These are phyloP conservation scores for Epiblema foenella DNA, from an alignment of 2,888 invertebrate species.

Conservation along the genomic window DNA sequence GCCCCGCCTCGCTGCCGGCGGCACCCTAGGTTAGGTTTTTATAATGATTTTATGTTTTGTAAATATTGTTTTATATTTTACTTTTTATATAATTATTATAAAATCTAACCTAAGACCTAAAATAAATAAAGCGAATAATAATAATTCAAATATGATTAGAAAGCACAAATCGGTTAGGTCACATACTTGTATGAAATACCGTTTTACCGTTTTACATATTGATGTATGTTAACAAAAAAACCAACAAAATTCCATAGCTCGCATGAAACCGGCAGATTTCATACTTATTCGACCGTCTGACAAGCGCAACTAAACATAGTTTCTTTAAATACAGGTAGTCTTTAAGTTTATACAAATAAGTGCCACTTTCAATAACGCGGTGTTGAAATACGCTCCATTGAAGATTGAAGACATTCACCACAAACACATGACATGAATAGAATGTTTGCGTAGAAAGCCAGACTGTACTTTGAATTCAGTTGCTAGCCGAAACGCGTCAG, in stretches of 20 bases:
- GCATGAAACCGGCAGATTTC: not conserved
- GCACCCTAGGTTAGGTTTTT: too few species aligned
- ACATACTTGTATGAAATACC: too few species aligned
- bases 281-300: not conserved
- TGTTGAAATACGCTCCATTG: not conserved
- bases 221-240: too few species aligned
- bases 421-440: not conserved
- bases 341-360: not conserved
- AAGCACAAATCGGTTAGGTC: too few species aligned
- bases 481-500: not conserved
- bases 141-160: too few species aligned
- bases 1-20: too few species aligned
- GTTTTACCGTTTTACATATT: too few species aligned
- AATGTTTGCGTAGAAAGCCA: constrained; percentile 9
- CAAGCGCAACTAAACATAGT: not conserved
- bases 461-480: not conserved
- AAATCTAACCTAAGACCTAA: too few species aligned
- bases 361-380: not conserved
- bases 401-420: not conserved
- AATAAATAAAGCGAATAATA: too few species aligned
- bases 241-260: not conserved
- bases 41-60: too few species aligned
- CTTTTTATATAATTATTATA: too few species aligned
- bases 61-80: too few species aligned
- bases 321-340: not conserved